Evolutionary conservation across 2,113 vertebrate species (phyloP), one percentile per base, ranked within the genome.

Genomic region (Fukomys damarensis): DNA sequence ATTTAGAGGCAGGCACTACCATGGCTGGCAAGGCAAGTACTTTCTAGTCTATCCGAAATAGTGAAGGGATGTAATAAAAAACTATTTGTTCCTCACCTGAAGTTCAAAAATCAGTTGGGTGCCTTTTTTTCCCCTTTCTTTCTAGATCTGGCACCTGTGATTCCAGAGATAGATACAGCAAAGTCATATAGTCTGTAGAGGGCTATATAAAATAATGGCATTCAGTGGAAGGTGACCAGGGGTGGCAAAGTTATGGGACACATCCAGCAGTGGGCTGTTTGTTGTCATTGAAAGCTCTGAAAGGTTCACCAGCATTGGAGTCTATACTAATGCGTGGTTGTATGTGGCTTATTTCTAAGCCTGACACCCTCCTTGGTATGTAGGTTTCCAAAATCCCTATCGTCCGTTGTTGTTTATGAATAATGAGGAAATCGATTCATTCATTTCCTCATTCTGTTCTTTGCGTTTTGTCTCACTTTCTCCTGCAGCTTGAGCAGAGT

Each of bases 71-170:
- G 35, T 41, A 38, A 30, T 58, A 58, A 88, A 82, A 82, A 41
- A 54, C 61, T 35, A n/a, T 9, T 61, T 93, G 16, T 30, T 24
- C 4, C 80, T 89, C 35, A 46, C 4, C 65, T 93, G 20, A 91
- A 9, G 19, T 93, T 96, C 22, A 91, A 8, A 8, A 26, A 77
- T 72, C 46, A 87, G 52, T 38, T 65, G 26, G 22, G 13, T n/a
- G 24, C 58, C 54, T 87, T 59, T 87, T 59, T 87, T 85, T n/a
- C n/a, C n/a, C n/a, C n/a, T n/a, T n/a, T 59, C 86, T 74, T 89
- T 16, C 68, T 81, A 46, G 84, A 61, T 43, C 66, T 93, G 79
- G 22, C 5, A 86, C 61, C 6, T 3, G 1, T 80, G 12, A 24
- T 93, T 93, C 32, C 84, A 59, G n/a, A 93, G 79, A 32, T 49